Evolutionary conservation across 2,888 invertebrate species (phyloP).

Genomic region (Melipona beecheii): DNA sequence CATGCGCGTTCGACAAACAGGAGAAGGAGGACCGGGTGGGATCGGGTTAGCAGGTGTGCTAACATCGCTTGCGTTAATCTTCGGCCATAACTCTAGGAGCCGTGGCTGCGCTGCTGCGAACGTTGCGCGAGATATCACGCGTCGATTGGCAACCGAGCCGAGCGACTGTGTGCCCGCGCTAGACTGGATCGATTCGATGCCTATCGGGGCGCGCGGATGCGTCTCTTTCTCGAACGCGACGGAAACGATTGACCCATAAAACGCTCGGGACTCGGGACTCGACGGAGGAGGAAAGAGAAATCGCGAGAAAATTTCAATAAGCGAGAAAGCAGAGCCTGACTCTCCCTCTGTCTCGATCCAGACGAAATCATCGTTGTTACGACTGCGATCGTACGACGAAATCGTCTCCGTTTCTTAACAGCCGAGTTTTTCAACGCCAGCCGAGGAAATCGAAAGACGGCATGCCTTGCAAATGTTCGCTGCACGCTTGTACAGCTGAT

Average conservation of each 20-base stretch:
- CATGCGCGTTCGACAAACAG: conserved; percentile 45
- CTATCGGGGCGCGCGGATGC: background rate
- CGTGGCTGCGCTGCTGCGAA: conserved; percentile 27
- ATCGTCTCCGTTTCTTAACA: background rate
- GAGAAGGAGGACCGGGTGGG: conserved; percentile 2
- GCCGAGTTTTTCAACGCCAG: background rate
- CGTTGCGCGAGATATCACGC: conserved; percentile 68
- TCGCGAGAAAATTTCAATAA: conserved; percentile 19
- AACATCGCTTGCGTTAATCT: conserved; percentile 80
- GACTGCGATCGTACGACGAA: background rate
- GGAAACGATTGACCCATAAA: conserved; percentile 59
- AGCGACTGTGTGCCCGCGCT: conserved; percentile 22
- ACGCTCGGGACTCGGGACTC: conserved; percentile 37
- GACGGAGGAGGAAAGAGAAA: conserved; percentile 1
- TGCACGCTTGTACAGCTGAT: conserved; percentile 2
- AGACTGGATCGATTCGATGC: conserved; percentile 54
- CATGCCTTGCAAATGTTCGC: conserved; percentile 1
- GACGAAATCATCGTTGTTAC: conserved; percentile 12
- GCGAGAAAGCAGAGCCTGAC: no score
- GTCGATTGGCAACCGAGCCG: conserved; percentile 75
- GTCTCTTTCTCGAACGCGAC: background rate
- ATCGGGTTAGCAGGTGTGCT: conserved; percentile 78
- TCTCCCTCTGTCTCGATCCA: conserved; percentile 2
- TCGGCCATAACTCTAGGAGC: conserved; percentile 72
- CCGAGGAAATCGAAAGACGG: background rate